Conservation (phyloP, 2,888 invertebrate species). For the Diplolepis rosae region DNA sequence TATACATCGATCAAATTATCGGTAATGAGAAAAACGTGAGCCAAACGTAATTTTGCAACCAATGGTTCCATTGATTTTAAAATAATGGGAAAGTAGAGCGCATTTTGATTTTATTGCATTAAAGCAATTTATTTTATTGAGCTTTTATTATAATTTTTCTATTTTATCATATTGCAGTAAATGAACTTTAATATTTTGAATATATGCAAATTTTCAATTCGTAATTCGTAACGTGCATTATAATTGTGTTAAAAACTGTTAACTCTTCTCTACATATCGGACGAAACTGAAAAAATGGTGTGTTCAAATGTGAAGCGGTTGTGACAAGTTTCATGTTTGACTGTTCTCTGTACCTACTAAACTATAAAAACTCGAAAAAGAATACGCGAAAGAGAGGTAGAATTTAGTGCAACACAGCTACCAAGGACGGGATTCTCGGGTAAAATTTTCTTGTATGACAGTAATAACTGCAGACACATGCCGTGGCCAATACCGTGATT, state of each 20-base stretch:
- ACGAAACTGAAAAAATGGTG: not conserved
- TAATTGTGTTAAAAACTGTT: not conserved
- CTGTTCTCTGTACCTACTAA: not conserved
- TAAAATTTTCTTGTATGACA: conserved; percentile 17
- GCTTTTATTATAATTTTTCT: too few relatives aligned
- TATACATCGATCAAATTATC: not conserved
- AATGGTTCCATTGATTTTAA: not conserved
- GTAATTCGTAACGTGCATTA: not conserved
- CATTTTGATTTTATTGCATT: not conserved
- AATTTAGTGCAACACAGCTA: not conserved
- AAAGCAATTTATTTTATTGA: not conserved
- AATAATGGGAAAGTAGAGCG: not conserved
- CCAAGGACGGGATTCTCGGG: conserved; percentile 2
- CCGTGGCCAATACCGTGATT: not conserved
- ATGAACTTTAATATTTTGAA: not conserved
- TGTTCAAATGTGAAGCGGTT: conserved; percentile 10
- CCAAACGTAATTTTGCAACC: not conserved
- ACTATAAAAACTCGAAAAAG: conserved; percentile 15
- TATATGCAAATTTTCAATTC: not conserved
- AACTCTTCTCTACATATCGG: not conserved
- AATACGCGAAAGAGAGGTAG: not conserved
- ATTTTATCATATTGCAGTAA: too few relatives aligned
- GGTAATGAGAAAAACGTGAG: conserved; percentile 1
- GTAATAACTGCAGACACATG: not conserved
- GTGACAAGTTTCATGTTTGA: conserved; percentile 15